Base-by-base conservation (phyloP, 2,113 vertebrate species). In the Paramisgurnus dabryanus region DNA sequence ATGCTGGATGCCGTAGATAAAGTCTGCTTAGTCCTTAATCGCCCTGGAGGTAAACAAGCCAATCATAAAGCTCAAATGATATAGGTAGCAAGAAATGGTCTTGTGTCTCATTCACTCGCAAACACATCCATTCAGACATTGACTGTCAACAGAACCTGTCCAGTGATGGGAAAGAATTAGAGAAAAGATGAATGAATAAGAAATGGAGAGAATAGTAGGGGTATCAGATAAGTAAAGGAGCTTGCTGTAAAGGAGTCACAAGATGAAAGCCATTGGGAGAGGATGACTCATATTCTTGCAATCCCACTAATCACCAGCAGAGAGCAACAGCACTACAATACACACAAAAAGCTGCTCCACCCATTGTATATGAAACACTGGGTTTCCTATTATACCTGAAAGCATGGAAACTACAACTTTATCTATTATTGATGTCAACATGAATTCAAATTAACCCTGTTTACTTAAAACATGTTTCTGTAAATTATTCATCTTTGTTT, bases 21-120 rank as follows among this genome's bases (percentile, higher is more conserved):
- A 0, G 89, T 85, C 83, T 93, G 93, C 85, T 97, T 98, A 81
- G 95, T 93, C 82, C 96, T 93, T 69, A 98, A 87, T 10, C 95
- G 96, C 47, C 96, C 97, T 98, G 50, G 17, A 61, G 60, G 80
- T 2, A 55, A 61, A 81, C 70, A 72, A 15, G 17, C 0, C 17
- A 27, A 34, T 34, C 41, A 76, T 39, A 76, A 47, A 4, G 27
- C 3, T 40, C 10, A 3, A 60, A 12, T 57, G 5, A 58, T 7
- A 6, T 9, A 57, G 57, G 22, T 11, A 43, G 0, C n/a, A 7
- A 61, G 8, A 49, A 2, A 27, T 53, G 1, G n/a, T 40, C 4
- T 18, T 41, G 9, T 11, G 12, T 15, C 6, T 45, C 22, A 71
- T 55, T 50, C 58, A 55, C 17, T 57, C 13, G 47, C 6, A 7